A percentile compares a stretch with the other conserved stretches of the same genome.
These are phyloP conservation scores for Helogale parvula DNA, from an alignment of 2,113 vertebrate species.

Conservation along the genomic window DNA sequence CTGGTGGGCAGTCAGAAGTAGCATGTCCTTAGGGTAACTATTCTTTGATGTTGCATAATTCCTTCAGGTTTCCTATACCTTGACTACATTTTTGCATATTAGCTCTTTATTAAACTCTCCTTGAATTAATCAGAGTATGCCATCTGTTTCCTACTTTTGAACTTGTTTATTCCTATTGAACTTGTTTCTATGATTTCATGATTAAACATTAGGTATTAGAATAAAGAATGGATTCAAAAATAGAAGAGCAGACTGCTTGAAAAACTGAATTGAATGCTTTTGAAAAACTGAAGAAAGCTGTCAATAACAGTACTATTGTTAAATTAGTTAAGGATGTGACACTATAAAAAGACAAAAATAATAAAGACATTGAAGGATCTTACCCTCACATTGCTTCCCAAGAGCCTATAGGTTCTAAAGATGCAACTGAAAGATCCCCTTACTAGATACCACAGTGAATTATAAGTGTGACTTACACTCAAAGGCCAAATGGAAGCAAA, in stretches of 20 bases:
- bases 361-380: not conserved
- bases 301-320: not conserved
- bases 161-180: not conserved
- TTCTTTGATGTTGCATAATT: not conserved
- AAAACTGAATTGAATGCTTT: not conserved
- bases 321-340: not conserved
- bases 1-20: not conserved
- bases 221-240: conserved; percentile 2
- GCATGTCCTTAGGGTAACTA: not conserved
- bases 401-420: not conserved
- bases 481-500: not conserved
- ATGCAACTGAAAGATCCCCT: not conserved
- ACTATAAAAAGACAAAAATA: not conserved
- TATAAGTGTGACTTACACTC: not conserved
- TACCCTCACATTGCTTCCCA: not conserved
- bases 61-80: not conserved
- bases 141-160: not conserved
- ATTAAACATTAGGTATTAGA: conserved; percentile 14
- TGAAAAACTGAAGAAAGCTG: not conserved
- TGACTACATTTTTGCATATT: not conserved
- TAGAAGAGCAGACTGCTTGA: not conserved
- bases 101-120: not conserved
- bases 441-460: not conserved
- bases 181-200: not conserved
- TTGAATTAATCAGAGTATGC: not conserved